Evolutionary conservation across 2,797 vertebrate genomes (phyloP), one percentile per base, ranked within the genome.

Genomic region (Nannoperca obscura): DNA sequence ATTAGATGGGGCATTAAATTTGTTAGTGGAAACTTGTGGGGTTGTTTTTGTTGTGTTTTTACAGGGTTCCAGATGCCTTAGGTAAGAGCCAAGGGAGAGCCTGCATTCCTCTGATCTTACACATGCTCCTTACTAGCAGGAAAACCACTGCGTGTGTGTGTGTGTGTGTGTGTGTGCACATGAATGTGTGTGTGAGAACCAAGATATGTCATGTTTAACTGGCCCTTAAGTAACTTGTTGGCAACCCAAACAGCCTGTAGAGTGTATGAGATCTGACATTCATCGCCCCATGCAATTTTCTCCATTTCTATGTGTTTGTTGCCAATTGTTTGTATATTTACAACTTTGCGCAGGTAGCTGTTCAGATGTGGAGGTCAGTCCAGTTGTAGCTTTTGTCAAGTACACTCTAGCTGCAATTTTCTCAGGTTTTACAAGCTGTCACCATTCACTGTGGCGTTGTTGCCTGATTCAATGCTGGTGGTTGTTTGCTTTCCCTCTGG

Each of bases 1-100:
- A 83, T 91, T 88, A 88, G 89, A 89, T 52, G 77, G 81, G 1
- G 76, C 83, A 88, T 92, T 89, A 87, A 89, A 89, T 76, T 92
- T 81, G 86, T 76, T 83, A 92, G 86, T 91, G 91, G 90, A 91
- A 93, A 91, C 84, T 32, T 91, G 88, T 66, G 81, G 86, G 71
- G 49, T 87, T 87, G 87, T 87, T 90, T 89, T 85, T 86, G 83
- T 88, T 86, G 75, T 85, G 71, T 64, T 91, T 92, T 93, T 92
- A 91, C 82, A 78, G 86, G 86, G 85, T 84, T 90, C 65, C 81
- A 73, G 67, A 88, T 77, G 86, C 82, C 87, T 86, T 83, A 89
- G 88, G 88, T 90, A 81, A 88, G 85, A 88, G 83, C 67, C 76
- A 64, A 70, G 76, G 77, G 85, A 83, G 84, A 84, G 83, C 66